phyloP scores from a whole-genome alignment of 2,113 vertebrate species.

The Symphodus melops region DNA sequence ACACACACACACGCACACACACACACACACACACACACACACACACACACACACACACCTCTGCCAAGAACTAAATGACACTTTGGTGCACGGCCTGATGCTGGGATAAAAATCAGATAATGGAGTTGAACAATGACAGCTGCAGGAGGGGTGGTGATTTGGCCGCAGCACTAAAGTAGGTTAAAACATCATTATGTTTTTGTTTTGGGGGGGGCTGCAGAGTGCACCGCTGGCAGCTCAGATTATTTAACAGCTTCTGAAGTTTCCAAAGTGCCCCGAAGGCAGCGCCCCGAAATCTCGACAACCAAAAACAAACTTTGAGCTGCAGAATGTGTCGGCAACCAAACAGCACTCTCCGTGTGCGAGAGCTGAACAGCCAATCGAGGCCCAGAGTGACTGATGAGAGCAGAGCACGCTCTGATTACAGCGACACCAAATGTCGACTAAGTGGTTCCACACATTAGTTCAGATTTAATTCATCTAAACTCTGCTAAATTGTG shows the following conservation, averaged over 20 bases:
- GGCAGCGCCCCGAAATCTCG: slow-evolving; percentile 8
- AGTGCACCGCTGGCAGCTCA: slow-evolving; percentile 24
- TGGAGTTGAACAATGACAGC: slow-evolving; percentile 39
- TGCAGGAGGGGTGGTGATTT: slow-evolving; percentile 11
- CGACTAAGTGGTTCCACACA: not conserved
- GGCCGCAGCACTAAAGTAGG: slow-evolving; percentile 24
- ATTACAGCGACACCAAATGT: no score
- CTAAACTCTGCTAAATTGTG: no score
- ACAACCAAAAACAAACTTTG: not conserved
- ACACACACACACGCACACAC: not conserved
- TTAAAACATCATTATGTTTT: slow-evolving; percentile 42
- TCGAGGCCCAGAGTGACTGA: not conserved
- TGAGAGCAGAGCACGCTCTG: not conserved
- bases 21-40: not conserved
- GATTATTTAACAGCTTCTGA: slow-evolving; percentile 19
- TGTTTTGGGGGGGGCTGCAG: not conserved
- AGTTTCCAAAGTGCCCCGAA: not conserved
- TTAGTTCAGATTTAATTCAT: no score
- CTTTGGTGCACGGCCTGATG: slow-evolving; percentile 23
- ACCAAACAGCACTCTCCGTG: not conserved
- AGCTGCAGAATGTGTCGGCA: not conserved
- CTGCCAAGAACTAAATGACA: slow-evolving; percentile 31
- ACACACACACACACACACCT: not conserved
- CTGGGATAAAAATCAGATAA: slow-evolving; percentile 47
- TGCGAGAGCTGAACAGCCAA: not conserved